Conservation (phyloP, 1,140 invertebrate species). For the Trichogramma pretiosum region DNA sequence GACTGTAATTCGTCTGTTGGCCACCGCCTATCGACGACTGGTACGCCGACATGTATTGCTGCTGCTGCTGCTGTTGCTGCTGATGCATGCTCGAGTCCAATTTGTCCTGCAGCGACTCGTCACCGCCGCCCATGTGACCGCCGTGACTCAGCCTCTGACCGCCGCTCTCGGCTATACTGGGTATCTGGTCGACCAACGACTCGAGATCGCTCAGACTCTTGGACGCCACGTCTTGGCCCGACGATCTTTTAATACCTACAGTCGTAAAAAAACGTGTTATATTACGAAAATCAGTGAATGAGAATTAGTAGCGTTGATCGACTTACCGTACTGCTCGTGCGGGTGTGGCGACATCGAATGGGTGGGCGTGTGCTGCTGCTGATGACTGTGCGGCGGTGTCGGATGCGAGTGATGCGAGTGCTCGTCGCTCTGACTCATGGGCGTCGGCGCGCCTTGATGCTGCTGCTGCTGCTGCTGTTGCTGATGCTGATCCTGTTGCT, state of each 20-base stretch:
- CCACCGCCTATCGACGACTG: conserved; percentile 18
- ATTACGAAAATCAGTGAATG: not conserved
- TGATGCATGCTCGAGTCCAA: conserved; percentile 24
- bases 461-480: conserved; percentile 29
- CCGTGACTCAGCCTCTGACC: conserved; percentile 35
- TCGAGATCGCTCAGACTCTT: conserved; percentile 83
- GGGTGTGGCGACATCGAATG: conserved; percentile 41
- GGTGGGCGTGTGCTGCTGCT: conserved; percentile 38
- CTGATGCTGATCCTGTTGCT: too few relatives aligned
- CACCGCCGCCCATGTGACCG: conserved; percentile 26
- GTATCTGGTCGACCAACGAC: conserved; percentile 84
- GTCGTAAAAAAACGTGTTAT: not conserved
- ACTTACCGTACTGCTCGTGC: conserved; percentile 38
- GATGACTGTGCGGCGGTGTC: conserved; percentile 38
- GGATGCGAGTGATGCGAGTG: conserved; percentile 41
- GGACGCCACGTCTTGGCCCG: conserved; percentile 65
- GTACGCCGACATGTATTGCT: conserved; percentile 32
- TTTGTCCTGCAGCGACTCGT: conserved; percentile 22
- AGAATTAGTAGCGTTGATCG: too few relatives aligned
- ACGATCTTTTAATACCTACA: conserved; percentile 22
- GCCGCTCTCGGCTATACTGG: conserved; percentile 67
- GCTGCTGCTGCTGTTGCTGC: conserved; percentile 32
- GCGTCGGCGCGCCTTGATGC: conserved; percentile 37
- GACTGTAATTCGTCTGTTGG: conserved; percentile 24
- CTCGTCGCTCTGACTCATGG: conserved; percentile 37